phyloP scores from a whole-genome alignment of 2,888 invertebrate genomes.

The Cerastis leucographa region DNA sequence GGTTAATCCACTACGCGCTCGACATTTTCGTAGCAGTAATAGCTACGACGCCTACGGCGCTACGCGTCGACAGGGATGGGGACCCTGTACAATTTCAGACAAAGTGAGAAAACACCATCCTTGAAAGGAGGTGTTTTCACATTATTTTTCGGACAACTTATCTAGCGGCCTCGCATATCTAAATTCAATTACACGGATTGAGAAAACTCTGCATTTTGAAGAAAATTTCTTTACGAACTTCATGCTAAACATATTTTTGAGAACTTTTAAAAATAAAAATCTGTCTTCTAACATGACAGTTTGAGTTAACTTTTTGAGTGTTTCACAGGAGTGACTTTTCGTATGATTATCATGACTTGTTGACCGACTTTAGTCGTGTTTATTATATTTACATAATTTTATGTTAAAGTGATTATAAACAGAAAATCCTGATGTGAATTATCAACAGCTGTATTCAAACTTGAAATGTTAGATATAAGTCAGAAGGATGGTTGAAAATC shows the following conservation, averaged over 20 bases:
- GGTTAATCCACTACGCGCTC: constrained; percentile 1
- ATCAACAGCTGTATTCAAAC: not conserved
- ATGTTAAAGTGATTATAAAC: not conserved
- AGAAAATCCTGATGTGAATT: constrained; percentile 15
- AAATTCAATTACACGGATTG: not conserved
- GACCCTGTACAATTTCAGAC: not conserved
- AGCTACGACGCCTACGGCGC: not conserved
- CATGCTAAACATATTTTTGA: not conserved
- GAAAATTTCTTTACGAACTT: constrained; percentile 7
- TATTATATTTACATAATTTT: constrained; percentile 5
- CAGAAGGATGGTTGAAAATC: not conserved
- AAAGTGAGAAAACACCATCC: not conserved
- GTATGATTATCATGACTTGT: constrained; percentile 7
- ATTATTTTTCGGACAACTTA: not conserved
- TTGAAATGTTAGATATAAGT: constrained; percentile 15
- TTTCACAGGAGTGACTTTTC: not conserved
- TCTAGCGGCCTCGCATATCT: not conserved
- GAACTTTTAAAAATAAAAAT: not conserved
- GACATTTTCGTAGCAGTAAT: not conserved
- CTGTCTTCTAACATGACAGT: constrained; percentile 6
- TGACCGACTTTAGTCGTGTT: not conserved
- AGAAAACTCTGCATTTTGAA: not conserved
- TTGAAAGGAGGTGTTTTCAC: not conserved
- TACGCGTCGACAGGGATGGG: not conserved
- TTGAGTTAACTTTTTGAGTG: constrained; percentile 7